phyloP scores from a whole-genome alignment of 2,797 vertebrate genomes.

The Xyrichtys novacula region DNA sequence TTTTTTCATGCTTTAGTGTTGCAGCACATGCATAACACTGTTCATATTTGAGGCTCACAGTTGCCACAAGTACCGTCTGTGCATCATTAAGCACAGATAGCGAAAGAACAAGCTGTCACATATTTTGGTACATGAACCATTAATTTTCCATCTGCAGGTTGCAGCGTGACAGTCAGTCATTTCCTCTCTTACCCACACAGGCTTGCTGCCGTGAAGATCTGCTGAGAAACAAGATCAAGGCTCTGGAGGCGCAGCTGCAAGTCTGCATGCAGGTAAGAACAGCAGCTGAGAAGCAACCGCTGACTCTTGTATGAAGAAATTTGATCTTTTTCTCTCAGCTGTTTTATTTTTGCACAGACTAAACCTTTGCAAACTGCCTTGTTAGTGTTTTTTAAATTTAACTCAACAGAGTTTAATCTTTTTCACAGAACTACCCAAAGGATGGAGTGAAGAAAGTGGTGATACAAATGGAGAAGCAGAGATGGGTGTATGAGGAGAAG shows the following conservation, averaged over 20 bases:
- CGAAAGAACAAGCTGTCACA: constrained; percentile 32
- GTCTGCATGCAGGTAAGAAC: constrained; percentile 91
- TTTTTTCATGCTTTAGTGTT: neutral
- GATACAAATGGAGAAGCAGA: constrained; percentile 94
- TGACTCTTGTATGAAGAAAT: neutral
- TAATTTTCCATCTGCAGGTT: constrained; percentile 58
- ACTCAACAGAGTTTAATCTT: constrained; percentile 17
- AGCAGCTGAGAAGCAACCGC: constrained; percentile 8
- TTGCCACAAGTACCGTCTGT: constrained; percentile 31
- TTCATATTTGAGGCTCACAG: constrained; percentile 23
- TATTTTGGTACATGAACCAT: constrained; percentile 48
- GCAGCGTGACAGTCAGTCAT: constrained; percentile 62
- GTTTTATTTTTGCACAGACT: constrained; percentile 1
- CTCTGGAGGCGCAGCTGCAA: constrained; percentile 92
- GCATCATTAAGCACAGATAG: constrained; percentile 32
- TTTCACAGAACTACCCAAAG: constrained; percentile 82
- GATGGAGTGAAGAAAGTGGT: constrained; percentile 89
- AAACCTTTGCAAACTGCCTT: constrained; percentile 3
- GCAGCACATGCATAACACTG: constrained; percentile 1
- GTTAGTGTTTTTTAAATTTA: constrained; percentile 6
- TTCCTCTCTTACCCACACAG: constrained; percentile 87
- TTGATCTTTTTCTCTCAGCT: neutral
- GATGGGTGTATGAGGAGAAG: constrained; percentile 89
- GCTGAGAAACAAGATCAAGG: constrained; percentile 89
- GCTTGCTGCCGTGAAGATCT: constrained; percentile 92